Base-by-base conservation (phyloP, 2,113 vertebrate species). In the Larimichthys crocea region DNA sequence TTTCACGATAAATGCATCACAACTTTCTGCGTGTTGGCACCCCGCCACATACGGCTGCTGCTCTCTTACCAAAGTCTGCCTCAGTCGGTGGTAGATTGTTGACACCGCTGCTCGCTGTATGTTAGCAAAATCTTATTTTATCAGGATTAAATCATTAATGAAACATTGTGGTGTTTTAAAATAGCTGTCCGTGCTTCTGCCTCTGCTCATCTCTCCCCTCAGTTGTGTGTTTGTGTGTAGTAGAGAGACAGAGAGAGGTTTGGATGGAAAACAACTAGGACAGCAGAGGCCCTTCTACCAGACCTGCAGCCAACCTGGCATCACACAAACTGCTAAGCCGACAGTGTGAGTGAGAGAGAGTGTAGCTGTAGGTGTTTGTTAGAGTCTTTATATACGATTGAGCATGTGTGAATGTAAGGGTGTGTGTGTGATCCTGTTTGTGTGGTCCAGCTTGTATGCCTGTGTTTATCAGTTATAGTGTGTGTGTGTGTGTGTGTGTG, bases 261-360 rank as follows among this genome's bases (percentile, higher is more conserved):
- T 88, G 86, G 70, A 86, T 72, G 42, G 66, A 76, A 83, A 88
- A 71, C 87, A 89, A 88, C 72, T 88, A 89, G 91, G 87, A 82
- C 89, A 86, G 83, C 74, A 79, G 62, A 85, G 86, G 46, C 82
- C 77, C 56, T 70, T 29, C 61, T 76, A 83, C 44, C 40, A 76
- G 79, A 86, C 84, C 90, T 90, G 77, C 68, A 84, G 84, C 84
- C 84, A 90, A 73, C 82, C 77, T 89, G 88, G 80, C 84, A 89
- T 82, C 88, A 80, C 74, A 88, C 42, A 71, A 40, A 76, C 65
- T 62, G 44, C 79, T 66, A 78, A 79, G 52, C 70, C 10, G 3
- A 42, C 50, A 16, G 14, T 52, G 60, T 75, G 44, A 53, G 12
- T 44, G 61, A 35, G 59, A 26, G 17, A 10, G 26, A 24, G 31